Percentiles rank a stretch among this genome's conserved stretches.
Conservation (phyloP, 2,797 vertebrate genomes). For the Crax fasciolata region DNA sequence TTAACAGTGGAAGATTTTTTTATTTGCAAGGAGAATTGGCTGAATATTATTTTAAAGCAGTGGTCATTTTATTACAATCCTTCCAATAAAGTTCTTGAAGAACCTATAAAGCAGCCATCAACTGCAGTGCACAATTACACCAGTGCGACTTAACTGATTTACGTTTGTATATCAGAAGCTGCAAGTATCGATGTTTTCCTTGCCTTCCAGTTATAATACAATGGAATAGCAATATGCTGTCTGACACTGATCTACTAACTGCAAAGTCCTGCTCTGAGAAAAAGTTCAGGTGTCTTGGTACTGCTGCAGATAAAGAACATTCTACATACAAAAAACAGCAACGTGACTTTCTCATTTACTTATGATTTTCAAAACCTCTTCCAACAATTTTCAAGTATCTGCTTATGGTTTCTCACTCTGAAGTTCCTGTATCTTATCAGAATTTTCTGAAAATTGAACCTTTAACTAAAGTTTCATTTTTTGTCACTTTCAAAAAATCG, state of each 20-base stretch:
- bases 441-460: background rate
- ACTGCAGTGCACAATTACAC: background rate
- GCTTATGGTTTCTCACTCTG: background rate
- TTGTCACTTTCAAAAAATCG: background rate
- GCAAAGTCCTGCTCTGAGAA: background rate
- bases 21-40: background rate
- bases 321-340: background rate
- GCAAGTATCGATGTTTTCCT: constrained; percentile 8
- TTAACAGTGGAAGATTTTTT: background rate
- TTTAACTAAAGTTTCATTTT: background rate
- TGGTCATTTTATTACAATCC: background rate
- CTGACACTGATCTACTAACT: background rate
- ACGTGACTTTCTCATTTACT: background rate
- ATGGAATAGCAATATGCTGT: background rate
- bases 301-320: background rate
- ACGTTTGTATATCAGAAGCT: background rate
- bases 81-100: background rate
- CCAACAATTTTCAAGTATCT: background rate
- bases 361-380: background rate
- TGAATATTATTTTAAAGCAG: constrained; percentile 30
- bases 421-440: background rate
- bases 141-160: background rate
- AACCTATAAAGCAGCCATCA: background rate
- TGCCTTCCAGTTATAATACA: constrained; percentile 28
- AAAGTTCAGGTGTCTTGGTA: background rate